phyloP scores from a whole-genome alignment of 2,797 vertebrate species.

The Argyrosomus regius region DNA sequence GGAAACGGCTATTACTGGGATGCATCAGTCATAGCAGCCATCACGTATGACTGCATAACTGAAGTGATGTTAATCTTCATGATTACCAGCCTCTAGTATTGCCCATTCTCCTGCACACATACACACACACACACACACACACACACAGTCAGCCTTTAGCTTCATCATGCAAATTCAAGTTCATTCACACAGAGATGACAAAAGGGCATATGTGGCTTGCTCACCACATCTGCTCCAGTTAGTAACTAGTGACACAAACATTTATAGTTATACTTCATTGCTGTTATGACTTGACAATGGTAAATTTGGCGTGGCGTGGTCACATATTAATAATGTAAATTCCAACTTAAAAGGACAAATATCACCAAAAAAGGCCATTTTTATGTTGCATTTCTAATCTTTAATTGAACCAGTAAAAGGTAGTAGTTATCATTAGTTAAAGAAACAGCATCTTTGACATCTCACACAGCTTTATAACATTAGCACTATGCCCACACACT shows the following conservation, averaged over 20 bases:
- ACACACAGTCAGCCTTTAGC: conserved; percentile 20
- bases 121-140: conserved; percentile 2
- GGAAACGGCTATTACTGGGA: conserved; percentile 19
- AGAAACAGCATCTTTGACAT: neutral
- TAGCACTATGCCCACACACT: neutral
- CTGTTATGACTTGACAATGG: conserved; percentile 17
- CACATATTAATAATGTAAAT: neutral
- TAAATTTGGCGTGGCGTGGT: conserved; percentile 2
- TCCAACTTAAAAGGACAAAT: neutral
- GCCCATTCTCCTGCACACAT: neutral
- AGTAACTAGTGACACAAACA: conserved; percentile 12
- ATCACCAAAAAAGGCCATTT: neutral
- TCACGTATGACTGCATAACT: conserved; percentile 37
- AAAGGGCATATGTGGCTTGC: conserved; percentile 40
- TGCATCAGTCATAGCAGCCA: conserved; percentile 33
- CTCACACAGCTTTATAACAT: neutral
- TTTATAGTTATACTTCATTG: conserved; percentile 7
- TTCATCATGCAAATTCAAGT: conserved; percentile 32
- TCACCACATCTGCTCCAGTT: conserved; percentile 31
- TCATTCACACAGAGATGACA: conserved; percentile 33
- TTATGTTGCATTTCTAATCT: neutral
- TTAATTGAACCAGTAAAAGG: neutral
- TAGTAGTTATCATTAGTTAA: neutral
- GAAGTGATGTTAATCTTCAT: conserved; percentile 54
- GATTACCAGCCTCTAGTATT: conserved; percentile 41